These are phyloP conservation scores for Vannuccia rotundouncinata DNA, from an alignment of 2,888 invertebrate genomes.

Conservation along the genomic window DNA sequence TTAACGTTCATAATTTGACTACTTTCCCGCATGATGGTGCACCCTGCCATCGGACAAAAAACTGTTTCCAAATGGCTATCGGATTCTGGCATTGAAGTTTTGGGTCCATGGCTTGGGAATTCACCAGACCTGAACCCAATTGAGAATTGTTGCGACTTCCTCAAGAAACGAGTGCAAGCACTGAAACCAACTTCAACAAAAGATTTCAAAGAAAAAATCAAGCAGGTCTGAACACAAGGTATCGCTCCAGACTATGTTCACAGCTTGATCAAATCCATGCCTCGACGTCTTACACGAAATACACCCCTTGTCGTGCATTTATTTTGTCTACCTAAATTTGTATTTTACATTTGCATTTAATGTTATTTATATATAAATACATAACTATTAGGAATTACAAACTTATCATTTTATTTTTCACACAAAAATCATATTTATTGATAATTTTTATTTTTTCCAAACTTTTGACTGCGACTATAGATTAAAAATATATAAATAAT, in stretches of 20 bases:
- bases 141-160: background rate
- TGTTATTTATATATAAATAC: no score
- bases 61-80: background rate
- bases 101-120: background rate
- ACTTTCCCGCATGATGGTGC: constrained; percentile 2
- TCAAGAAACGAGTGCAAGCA: background rate
- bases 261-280: background rate
- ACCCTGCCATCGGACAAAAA: constrained; percentile 21
- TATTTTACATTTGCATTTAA: no score
- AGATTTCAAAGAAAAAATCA: background rate
- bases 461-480: no score
- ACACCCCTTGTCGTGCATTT: no score
- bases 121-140: background rate
- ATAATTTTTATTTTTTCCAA: no score
- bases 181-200: background rate
- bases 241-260: background rate
- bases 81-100: background rate
- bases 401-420: no score
- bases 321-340: no score
- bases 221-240: background rate
- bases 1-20: background rate
- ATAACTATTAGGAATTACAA: no score
- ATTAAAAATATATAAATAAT: no score
- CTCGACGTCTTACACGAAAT: no score
- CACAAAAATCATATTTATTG: no score